Evolutionary conservation across 2,888 invertebrate species (phyloP).

Genomic region (Herminia tarsipennalis): DNA sequence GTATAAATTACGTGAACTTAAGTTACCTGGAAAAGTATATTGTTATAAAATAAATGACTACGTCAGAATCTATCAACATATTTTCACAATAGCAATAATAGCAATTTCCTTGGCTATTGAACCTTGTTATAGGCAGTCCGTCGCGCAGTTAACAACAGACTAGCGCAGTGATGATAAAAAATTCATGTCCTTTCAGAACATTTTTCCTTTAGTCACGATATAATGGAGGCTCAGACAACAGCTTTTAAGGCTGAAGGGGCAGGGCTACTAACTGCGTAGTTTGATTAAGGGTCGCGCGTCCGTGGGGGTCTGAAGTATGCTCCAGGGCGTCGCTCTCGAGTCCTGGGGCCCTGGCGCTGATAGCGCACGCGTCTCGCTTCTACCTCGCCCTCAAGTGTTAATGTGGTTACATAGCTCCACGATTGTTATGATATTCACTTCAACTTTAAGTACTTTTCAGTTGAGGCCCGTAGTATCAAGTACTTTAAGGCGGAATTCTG

Average conservation of each 20-base stretch:
- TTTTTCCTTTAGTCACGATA: slow-evolving; percentile 27
- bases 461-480: background rate
- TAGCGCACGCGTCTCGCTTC: slow-evolving; percentile 61
- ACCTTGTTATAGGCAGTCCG: no score
- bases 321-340: slow-evolving; percentile 42
- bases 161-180: slow-evolving; percentile 3
- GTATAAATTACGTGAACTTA: no score
- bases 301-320: slow-evolving; percentile 44
- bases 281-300: slow-evolving; percentile 58
- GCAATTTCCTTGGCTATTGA: no score
- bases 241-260: slow-evolving; percentile 33
- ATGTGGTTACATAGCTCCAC: slow-evolving; percentile 46
- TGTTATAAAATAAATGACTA: no score
- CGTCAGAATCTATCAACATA: no score
- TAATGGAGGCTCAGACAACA: slow-evolving; percentile 28
- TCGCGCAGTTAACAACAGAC: background rate
- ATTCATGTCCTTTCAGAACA: background rate
- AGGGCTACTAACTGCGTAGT: slow-evolving; percentile 48
- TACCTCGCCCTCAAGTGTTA: slow-evolving; percentile 48
- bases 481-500: background rate
- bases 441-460: slow-evolving; percentile 28
- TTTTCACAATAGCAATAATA: no score
- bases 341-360: slow-evolving; percentile 49
- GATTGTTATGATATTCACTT: slow-evolving; percentile 43
- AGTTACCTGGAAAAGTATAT: no score